Evolutionary conservation across 1,140 invertebrate species (phyloP).

Genomic region (Aphaenogaster ashmeadi): DNA sequence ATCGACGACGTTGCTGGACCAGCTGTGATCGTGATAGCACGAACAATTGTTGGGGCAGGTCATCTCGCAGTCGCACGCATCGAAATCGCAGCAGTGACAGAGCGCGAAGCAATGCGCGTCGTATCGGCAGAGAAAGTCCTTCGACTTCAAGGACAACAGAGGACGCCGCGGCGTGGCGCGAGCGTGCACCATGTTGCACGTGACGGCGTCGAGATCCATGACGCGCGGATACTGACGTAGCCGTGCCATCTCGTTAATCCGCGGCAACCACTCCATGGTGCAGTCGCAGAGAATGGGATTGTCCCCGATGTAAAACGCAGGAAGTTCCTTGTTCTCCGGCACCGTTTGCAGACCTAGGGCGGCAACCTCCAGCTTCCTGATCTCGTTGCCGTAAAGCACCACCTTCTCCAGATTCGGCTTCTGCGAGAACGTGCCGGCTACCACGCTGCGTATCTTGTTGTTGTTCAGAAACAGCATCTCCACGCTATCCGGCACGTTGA

Average conservation of each 20-base stretch:
- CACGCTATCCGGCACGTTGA: constrained; percentile 91
- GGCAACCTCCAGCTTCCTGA: constrained; percentile 91
- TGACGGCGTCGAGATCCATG: constrained; percentile 96
- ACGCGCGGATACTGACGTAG: constrained; percentile 95
- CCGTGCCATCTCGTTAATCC: constrained; percentile 91
- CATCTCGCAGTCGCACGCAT: constrained; percentile 98
- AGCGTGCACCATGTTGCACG: constrained; percentile 95
- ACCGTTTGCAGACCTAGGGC: constrained; percentile 91
- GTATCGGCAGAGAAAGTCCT: constrained; percentile 97
- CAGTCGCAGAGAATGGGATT: constrained; percentile 95
- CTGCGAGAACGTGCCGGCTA: constrained; percentile 91
- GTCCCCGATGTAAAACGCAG: constrained; percentile 93
- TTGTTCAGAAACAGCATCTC: constrained; percentile 93
- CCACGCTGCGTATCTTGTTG: constrained; percentile 91
- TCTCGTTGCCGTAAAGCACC: constrained; percentile 92
- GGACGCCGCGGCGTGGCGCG: constrained; percentile 94
- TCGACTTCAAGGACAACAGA: constrained; percentile 93
- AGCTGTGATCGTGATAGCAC: constrained; percentile 97
- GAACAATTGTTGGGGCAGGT: constrained; percentile 97
- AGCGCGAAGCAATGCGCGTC: constrained; percentile 97
- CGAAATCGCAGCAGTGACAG: constrained; percentile 98
- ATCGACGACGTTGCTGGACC: constrained; percentile 97
- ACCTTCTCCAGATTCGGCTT: constrained; percentile 91
- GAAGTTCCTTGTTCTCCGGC: constrained; percentile 89
- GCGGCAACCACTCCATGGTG: constrained; percentile 94